A percentile compares a stretch with the other conserved stretches of the same genome.
Conservation (phyloP, 2,888 invertebrate genomes). For the Caenorhabditis sp. region DNA sequence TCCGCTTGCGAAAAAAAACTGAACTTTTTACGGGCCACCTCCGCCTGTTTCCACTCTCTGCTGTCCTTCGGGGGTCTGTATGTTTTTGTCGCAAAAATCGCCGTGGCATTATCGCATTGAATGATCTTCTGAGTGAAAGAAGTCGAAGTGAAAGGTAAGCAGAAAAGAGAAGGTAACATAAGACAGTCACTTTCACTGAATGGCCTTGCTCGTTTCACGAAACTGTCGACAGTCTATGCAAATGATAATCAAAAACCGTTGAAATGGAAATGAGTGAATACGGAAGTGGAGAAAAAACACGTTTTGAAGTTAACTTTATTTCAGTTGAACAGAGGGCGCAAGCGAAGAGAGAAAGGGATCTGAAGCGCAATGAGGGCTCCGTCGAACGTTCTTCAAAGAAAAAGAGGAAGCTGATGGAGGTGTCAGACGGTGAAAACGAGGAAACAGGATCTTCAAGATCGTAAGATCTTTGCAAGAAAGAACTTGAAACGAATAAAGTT, state of each 20-base stretch:
- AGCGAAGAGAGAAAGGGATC: neutral
- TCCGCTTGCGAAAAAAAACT: constrained; percentile 24
- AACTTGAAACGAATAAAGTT: neutral
- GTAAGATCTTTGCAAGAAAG: too few relatives aligned
- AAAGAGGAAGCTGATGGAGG: neutral
- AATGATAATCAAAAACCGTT: neutral
- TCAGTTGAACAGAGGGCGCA: constrained; percentile 4
- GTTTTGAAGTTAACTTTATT: neutral
- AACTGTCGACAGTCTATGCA: constrained; percentile 18
- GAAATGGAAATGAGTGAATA: neutral
- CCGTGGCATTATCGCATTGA: constrained; percentile 16
- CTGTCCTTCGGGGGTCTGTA: neutral
- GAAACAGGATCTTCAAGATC: neutral
- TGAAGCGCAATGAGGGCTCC: too few relatives aligned
- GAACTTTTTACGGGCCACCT: constrained; percentile 39
- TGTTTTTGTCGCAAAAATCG: constrained; percentile 16
- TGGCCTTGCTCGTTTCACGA: constrained; percentile 10
- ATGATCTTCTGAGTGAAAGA: constrained; percentile 36
- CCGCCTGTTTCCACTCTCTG: neutral
- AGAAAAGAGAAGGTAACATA: constrained; percentile 2
- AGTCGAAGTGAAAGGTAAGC: neutral
- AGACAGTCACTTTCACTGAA: constrained; percentile 1
- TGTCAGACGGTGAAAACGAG: constrained; percentile 2
- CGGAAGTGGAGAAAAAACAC: neutral
- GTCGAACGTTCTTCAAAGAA: too few relatives aligned